These are phyloP conservation scores for Trichonephila clavipes DNA, from an alignment of 1,140 invertebrate genomes.

Conservation along the genomic window DNA sequence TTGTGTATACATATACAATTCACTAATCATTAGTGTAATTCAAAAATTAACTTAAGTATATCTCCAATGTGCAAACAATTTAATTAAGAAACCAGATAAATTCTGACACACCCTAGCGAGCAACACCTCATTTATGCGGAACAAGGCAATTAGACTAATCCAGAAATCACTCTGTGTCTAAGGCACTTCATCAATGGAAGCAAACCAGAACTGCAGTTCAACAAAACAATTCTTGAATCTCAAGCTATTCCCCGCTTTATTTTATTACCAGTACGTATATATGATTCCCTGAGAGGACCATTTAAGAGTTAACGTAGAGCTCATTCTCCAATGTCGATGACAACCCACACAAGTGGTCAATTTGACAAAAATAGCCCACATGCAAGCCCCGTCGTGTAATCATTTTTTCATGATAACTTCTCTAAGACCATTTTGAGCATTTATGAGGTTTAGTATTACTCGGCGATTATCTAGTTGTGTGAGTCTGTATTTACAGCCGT, in stretches of 20 bases:
- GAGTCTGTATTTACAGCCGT: constrained; percentile 38
- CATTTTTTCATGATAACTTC: constrained; percentile 45
- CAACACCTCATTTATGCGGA: background rate
- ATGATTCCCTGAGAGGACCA: constrained; percentile 16
- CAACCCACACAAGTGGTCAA: constrained; percentile 43
- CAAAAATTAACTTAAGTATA: too few species aligned
- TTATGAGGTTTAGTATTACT: constrained; percentile 25
- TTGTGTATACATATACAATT: too few species aligned
- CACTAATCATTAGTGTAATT: too few species aligned
- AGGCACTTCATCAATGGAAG: background rate
- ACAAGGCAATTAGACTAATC: constrained; percentile 21
- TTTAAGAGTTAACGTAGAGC: background rate
- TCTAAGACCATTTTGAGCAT: constrained; percentile 41
- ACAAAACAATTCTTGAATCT: background rate
- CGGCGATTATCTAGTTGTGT: constrained; percentile 11
- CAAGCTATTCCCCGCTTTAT: constrained; percentile 24
- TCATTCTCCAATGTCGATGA: constrained; percentile 7
- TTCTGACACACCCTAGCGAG: background rate
- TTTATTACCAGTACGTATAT: constrained; percentile 30
- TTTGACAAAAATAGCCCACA: constrained; percentile 21
- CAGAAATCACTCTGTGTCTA: background rate
- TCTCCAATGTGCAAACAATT: too few species aligned
- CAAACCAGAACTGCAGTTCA: background rate
- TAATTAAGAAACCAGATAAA: too few species aligned
- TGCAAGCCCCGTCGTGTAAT: background rate